Evolutionary conservation across 1,140 invertebrate genomes (phyloP), one percentile per base, ranked within the genome.

Genomic region (Pogonus chalceus): DNA sequence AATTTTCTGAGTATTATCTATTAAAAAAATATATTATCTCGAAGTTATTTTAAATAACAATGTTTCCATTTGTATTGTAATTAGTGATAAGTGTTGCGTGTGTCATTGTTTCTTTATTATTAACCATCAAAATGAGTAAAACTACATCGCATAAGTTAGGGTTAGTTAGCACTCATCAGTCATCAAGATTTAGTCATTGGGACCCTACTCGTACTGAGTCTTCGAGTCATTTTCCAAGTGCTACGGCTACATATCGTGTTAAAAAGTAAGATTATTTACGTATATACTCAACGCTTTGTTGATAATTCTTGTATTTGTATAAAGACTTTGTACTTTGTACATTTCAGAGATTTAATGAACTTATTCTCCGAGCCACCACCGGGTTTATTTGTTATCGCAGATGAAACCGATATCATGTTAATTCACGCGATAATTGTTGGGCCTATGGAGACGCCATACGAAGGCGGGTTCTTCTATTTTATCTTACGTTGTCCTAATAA

Each of bases 381-480:
- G 10, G 78, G 76, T 23, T 74, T 81, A 56, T 79, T 76, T 63
- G 71, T 79, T 21, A 70, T 75, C n/a, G 75, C 76, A 22, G 77
- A 80, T 60, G 75, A 79, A 56, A 65, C 72, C 51, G 72, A 79
- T 61, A 68, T 79, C 47, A 78, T 75, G 20, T 67, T 65, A 16
- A 64, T 83, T 48, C 76, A 83, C 69, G 79, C 79, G 1, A 62
- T 84, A 12, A 79, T 84, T 23, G 78, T 75, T 24, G 82, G 82
- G 20, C 76, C 80, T 7, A 77, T 78, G 65, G 80, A 80, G 56
- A 84, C 82, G 20, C 82, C 82, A 4, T 84, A 84, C 60, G 78
- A 82, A 62, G 81, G 81, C 22, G 79, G 79, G 49, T 80, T 80
- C 61, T 82, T 82, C 62, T 79, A 81, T 59, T 80, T 80, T 59